These are phyloP conservation scores for Abrostola triplasia DNA, from an alignment of 2,888 invertebrate species.

Conservation along the genomic window DNA sequence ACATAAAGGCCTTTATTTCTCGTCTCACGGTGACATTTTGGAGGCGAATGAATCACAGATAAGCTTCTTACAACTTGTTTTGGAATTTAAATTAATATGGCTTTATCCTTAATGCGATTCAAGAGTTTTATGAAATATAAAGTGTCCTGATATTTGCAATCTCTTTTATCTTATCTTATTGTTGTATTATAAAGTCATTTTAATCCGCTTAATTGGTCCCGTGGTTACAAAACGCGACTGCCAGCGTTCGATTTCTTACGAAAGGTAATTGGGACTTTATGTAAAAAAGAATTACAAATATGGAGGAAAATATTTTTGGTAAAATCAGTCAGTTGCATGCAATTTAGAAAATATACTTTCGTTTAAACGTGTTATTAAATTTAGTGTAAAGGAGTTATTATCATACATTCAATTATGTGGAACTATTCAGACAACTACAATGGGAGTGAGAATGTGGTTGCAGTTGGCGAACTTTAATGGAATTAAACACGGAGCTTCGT, in stretches of 20 bases:
- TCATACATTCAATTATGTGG: neutral
- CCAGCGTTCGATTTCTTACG: no score
- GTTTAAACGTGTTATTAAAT: neutral
- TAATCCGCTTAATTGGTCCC: no score
- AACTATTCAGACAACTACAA: neutral
- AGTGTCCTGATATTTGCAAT: conserved; percentile 13
- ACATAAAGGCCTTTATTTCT: conserved; percentile 36
- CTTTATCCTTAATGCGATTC: conserved; percentile 33
- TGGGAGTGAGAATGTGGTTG: neutral
- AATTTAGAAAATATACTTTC: neutral
- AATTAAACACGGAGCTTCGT: conserved; percentile 5
- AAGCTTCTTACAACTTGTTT: conserved; percentile 37
- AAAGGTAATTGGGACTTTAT: no score
- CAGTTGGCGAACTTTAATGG: neutral
- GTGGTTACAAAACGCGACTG: no score
- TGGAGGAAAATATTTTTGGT: no score
- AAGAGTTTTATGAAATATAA: conserved; percentile 10
- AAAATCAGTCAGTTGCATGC: neutral
- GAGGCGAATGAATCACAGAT: conserved; percentile 27
- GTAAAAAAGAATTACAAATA: no score
- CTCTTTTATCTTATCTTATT: neutral
- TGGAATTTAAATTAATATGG: conserved; percentile 12
- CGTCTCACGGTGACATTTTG: conserved; percentile 29
- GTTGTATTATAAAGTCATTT: neutral
- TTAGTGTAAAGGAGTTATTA: neutral